phyloP scores from a whole-genome alignment of 1,140 invertebrate genomes.

The Hestina assimilis region DNA sequence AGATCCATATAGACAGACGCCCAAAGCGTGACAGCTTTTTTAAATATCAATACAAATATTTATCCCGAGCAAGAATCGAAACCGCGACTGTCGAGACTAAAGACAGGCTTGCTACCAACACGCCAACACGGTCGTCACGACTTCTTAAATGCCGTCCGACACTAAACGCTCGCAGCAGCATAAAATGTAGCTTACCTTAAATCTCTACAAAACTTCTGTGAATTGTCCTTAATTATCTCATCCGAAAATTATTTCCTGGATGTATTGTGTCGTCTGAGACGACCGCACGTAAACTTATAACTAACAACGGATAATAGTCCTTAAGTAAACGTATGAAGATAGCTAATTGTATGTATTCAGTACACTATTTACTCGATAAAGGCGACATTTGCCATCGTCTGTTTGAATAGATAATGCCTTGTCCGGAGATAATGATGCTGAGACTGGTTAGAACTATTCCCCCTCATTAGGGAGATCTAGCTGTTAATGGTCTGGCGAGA shows the following conservation, averaged over 20 bases:
- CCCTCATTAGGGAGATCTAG: conserved; percentile 26
- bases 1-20: no score
- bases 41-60: no score
- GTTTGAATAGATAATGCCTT: conserved; percentile 48
- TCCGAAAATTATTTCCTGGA: conserved; percentile 8
- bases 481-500: conserved; percentile 14
- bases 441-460: conserved; percentile 16
- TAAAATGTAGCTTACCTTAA: no score
- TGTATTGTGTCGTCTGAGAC: neutral
- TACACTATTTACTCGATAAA: conserved; percentile 23
- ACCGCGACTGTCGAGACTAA: no score
- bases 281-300: conserved; percentile 13
- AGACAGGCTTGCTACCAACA: no score
- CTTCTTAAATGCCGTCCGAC: no score
- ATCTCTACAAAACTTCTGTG: neutral
- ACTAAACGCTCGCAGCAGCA: no score
- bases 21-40: no score
- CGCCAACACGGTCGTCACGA: no score
- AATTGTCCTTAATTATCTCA: conserved; percentile 9
- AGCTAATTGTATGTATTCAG: neutral
- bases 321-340: neutral
- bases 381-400: conserved; percentile 42
- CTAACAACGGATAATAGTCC: neutral
- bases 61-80: no score
- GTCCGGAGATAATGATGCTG: conserved; percentile 42